Evolutionary conservation across 2,888 invertebrate species (phyloP).

Genomic region (Caenorhabditis sp.): DNA sequence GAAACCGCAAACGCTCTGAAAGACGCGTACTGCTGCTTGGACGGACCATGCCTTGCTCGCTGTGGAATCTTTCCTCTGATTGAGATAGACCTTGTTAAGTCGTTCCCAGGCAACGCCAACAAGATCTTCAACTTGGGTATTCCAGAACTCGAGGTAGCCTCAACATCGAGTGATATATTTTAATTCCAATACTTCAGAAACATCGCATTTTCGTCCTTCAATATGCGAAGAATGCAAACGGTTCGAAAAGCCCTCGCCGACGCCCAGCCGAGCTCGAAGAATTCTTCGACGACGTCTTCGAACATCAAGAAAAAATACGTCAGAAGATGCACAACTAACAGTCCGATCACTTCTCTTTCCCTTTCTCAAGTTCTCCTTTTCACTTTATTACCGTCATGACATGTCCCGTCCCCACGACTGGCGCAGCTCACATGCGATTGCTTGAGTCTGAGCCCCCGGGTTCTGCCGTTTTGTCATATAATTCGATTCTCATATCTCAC

Average conservation of each 20-base stretch:
- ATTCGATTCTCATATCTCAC: slow-evolving; percentile 17
- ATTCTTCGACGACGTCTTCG: slow-evolving; percentile 26
- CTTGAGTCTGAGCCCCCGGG: slow-evolving; percentile 2
- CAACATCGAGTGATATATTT: not conserved
- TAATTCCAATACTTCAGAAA: slow-evolving; percentile 3
- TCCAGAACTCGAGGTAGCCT: slow-evolving; percentile 24
- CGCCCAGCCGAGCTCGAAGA: slow-evolving; percentile 33
- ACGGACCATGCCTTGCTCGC: slow-evolving; percentile 22
- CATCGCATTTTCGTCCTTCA: slow-evolving; percentile 14
- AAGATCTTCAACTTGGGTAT: slow-evolving; percentile 13
- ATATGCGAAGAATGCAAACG: not conserved
- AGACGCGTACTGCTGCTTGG: slow-evolving; percentile 18
- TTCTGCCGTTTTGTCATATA: slow-evolving; percentile 27
- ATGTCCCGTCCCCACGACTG: not conserved
- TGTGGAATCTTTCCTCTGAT: slow-evolving; percentile 22
- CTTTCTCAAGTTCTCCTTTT: no score
- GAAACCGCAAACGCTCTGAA: not conserved
- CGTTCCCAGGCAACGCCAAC: slow-evolving; percentile 15
- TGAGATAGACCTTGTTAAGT: slow-evolving; percentile 30
- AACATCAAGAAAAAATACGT: slow-evolving; percentile 16
- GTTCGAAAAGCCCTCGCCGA: not conserved
- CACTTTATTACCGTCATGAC: no score
- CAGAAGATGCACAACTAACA: not conserved
- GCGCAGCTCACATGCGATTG: slow-evolving; percentile 5
- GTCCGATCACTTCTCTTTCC: not conserved